Evolutionary conservation across 1,140 invertebrate species (phyloP).

Genomic region (Rhyacophila brunnea): DNA sequence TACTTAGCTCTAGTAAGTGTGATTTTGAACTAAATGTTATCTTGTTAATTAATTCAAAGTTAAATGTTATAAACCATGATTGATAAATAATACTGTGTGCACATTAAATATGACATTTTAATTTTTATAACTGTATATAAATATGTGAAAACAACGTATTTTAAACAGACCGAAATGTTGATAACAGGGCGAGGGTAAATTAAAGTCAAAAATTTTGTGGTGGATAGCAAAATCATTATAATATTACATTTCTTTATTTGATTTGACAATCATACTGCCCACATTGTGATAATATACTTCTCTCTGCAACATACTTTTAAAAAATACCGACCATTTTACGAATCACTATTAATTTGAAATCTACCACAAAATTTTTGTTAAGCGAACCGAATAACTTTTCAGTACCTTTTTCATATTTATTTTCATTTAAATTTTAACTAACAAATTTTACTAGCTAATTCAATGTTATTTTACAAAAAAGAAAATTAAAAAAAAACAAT

Average conservation of each 20-base stretch:
- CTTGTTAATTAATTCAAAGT: constrained; percentile 34
- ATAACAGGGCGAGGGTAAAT: constrained; percentile 21
- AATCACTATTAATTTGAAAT: background rate
- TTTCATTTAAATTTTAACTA: too few species aligned
- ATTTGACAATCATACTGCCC: constrained; percentile 31
- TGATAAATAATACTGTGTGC: constrained; percentile 22
- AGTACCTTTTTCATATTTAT: too few species aligned
- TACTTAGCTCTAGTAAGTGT: constrained; percentile 42
- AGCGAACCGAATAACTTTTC: too few species aligned
- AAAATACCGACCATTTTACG: too few species aligned
- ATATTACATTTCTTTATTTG: constrained; percentile 3
- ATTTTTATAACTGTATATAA: constrained; percentile 36
- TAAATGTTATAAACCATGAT: constrained; percentile 27
- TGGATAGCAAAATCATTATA: background rate
- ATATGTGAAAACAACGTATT: constrained; percentile 13
- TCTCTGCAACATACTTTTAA: background rate
- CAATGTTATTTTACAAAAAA: too few species aligned
- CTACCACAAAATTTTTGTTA: too few species aligned
- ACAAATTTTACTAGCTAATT: too few species aligned
- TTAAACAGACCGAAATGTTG: background rate
- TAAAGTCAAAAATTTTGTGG: background rate
- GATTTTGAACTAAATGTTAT: constrained; percentile 34
- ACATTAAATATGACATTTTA: constrained; percentile 32
- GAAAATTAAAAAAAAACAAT: too few species aligned
- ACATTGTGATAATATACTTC: constrained; percentile 20